These are phyloP conservation scores for Esox niger DNA, from an alignment of 2,113 vertebrate species.

Conservation along the genomic window DNA sequence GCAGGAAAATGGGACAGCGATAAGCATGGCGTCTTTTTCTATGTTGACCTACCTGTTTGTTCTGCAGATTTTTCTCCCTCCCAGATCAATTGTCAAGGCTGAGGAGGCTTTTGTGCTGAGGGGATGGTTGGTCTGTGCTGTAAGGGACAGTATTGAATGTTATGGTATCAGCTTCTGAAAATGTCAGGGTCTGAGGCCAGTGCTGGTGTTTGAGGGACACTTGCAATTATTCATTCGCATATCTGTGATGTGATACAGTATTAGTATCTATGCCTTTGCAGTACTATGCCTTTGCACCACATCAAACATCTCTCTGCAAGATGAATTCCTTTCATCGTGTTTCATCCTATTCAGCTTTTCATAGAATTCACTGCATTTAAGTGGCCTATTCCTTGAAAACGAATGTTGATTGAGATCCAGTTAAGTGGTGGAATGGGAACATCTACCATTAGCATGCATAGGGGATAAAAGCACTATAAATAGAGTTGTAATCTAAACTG, in stretches of 20 bases:
- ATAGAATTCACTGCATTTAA: not conserved
- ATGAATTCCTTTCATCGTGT: not conserved
- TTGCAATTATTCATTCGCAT: not conserved
- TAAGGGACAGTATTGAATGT: not conserved
- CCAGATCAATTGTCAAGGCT: not conserved
- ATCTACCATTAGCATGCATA: too few species aligned
- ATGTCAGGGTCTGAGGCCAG: not conserved
- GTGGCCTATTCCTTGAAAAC: not conserved
- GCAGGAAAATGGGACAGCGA: constrained; percentile 17
- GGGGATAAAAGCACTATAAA: too few species aligned
- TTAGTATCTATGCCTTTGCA: not conserved
- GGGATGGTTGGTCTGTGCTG: not conserved
- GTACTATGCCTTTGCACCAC: not conserved
- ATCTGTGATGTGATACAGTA: not conserved
- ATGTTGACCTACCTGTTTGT: not conserved
- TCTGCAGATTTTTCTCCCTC: not conserved
- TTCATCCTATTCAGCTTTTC: not conserved
- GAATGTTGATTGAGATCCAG: not conserved
- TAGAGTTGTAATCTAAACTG: too few species aligned
- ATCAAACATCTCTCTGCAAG: too few species aligned
- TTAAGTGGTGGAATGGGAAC: not conserved
- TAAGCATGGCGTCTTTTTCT: not conserved
- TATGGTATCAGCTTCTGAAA: not conserved
- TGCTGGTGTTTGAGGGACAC: not conserved
- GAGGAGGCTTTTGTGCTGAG: not conserved